Percentiles rank a stretch among this genome's conserved stretches.
phyloP scores from a whole-genome alignment of 2,797 vertebrate species.

The Kryptopterus vitreolus region DNA sequence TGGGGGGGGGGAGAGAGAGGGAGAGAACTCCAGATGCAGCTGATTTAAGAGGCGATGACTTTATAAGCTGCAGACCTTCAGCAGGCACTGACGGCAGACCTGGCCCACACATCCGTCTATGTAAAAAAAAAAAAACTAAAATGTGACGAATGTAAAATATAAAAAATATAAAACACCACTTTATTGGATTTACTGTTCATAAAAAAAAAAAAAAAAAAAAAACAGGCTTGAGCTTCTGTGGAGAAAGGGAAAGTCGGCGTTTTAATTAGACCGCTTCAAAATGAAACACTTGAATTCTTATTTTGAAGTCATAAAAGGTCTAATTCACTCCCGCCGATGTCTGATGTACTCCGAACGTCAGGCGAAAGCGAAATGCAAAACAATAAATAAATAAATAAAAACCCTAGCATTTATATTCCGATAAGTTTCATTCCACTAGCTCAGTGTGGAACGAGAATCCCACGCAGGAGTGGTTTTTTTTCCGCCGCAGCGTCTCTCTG shows the following conservation, averaged over 20 bases:
- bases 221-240: conserved; percentile 13
- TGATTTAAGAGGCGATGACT: conserved; percentile 41
- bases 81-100: conserved; percentile 10
- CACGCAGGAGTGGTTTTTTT: conserved; percentile 12
- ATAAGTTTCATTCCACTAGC: too few relatives aligned
- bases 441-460: background rate
- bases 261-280: conserved; percentile 35
- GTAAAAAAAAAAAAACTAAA: too few relatives aligned
- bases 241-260: background rate
- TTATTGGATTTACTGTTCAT: conserved; percentile 47
- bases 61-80: conserved; percentile 39
- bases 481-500: conserved; percentile 11
- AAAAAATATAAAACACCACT: conserved; percentile 43
- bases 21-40: conserved; percentile 44
- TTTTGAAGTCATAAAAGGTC: conserved; percentile 15
- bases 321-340: background rate
- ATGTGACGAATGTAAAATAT: conserved; percentile 38
- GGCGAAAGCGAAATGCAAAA: background rate
- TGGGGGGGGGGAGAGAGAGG: conserved; percentile 5
- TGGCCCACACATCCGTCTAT: conserved; percentile 28
- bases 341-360: background rate
- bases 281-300: conserved; percentile 14
- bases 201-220: too few relatives aligned
- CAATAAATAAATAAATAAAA: conserved; percentile 17
- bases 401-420: too few relatives aligned